Evolutionary conservation across 2,888 invertebrate genomes (phyloP), one percentile per base, ranked within the genome.

Genomic region (Erynnis tages): DNA sequence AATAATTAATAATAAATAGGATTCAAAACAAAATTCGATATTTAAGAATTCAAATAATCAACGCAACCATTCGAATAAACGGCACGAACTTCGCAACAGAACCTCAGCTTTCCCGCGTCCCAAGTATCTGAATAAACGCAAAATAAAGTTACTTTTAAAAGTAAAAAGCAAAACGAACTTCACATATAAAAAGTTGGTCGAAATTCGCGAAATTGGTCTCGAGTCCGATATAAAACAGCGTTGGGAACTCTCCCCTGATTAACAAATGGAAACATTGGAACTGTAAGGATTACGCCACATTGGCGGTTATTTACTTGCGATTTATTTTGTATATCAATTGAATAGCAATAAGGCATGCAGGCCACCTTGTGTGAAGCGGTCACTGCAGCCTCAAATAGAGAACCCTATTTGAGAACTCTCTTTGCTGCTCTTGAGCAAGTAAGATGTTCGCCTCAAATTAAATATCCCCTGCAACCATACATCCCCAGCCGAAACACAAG

Each of bases 161-260:
- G 50, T 52, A 44, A 52, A 37, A 44, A 44, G 44, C 44, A 52
- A n/a, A n/a, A 52, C 52, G 44, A 37, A 37, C 44, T 52, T 44
- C 19, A 44, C 52, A 52, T 37, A 52, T 37, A 52, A 52, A 50
- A 52, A 52, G 16, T 52, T 44, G 34, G 43, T 21, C 10, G 29
- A 19, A 44, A 52, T 44, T 43, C 35, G 50, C 44, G 11, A 37
- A 45, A 52, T 44, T 50, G 50, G 50, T 50, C 50, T 50, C 50
- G 21, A 37, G 50, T 19, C 43, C 43, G 29, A 52, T 52, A 52
- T 52, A 52, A 52, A 52, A 52, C 50, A 44, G 43, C 23, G 14
- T 41, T 50, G 23, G 41, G 16, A 44, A 52, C 10, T 44, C 7
- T n/a, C 14, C 27, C 13, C 35, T 52, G 50, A 52, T 52, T 52